Base-by-base conservation (phyloP, 2,888 invertebrate species). In the Scrobipalpa costella region DNA sequence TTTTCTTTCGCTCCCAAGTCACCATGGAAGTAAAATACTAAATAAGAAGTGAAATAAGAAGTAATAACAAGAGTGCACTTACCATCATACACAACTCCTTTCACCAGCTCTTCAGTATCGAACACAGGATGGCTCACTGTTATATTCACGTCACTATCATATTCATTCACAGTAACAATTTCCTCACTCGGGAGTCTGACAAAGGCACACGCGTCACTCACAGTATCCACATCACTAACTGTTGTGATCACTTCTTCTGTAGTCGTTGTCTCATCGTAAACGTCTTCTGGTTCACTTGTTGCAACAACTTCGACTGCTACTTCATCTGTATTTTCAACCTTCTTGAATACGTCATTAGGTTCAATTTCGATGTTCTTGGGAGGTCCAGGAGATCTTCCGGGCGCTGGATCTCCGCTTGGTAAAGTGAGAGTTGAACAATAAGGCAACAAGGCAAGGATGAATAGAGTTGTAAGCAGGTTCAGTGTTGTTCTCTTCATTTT, bases 381-480 rank as follows among this genome's bases (percentile, higher is more conserved):
- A 71, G 94, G 94, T 49, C 94, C 94, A 13, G 94, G 94, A 0
- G 94, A 94, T 47, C 94, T 86, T 7, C 94, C 94, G 0, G 94
- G 94, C 0, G 94, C 94, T 13, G 94, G 94, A 78, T 94, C 94
- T 63, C 93, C 94, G 71, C 89, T 93, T 15, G 93, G 92, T 55
- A 90, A 72, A 64, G 79, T 87, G 59, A 90, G 69, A 0, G 85
- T 78, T 3, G 86, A 88, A 67, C 83, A 86, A 76, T 87, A 88
- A 80, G 91, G 91, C 79, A 91, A 75, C 65, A 78, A 77, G 62
- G 84, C 80, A 64, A 90, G 70, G 60, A 89, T 84, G 66, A 84
- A 73, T 61, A 86, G 70, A 19, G 79, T 76, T 64, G 80, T 72
- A 17, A 86, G 67, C 36, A 81, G 66, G 57, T 75, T 78, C 40